Percentiles rank a stretch among this genome's conserved stretches.
Evolutionary conservation across 2,888 invertebrate species (phyloP).

Genomic region (Euzophera pinguis): DNA sequence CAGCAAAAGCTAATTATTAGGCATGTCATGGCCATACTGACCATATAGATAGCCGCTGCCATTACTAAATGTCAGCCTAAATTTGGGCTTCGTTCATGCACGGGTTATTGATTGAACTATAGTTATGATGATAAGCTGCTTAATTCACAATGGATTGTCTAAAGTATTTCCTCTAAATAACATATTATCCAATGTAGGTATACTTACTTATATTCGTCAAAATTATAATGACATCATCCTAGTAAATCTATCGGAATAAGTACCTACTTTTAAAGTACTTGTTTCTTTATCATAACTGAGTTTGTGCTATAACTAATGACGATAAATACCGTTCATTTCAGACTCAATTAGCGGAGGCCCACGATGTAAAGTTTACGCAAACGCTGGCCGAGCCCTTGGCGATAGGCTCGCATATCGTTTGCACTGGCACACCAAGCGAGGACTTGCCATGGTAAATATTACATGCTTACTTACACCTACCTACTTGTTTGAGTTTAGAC

Average conservation of each 20-base stretch:
- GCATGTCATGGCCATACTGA: background rate
- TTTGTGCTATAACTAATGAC: background rate
- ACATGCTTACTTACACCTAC: too few relatives aligned
- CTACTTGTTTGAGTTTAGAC: too few relatives aligned
- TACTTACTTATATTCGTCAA: background rate
- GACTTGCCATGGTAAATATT: slow-evolving; percentile 62
- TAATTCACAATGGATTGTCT: too few relatives aligned
- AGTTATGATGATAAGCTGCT: too few relatives aligned
- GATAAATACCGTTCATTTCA: slow-evolving; percentile 27
- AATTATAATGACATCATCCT: background rate
- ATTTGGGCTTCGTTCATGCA: background rate
- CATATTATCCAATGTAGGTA: background rate
- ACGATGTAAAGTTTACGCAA: slow-evolving; percentile 63
- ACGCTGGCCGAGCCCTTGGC: slow-evolving; percentile 50
- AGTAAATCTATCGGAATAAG: background rate
- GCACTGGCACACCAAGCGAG: slow-evolving; percentile 64
- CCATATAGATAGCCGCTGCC: background rate
- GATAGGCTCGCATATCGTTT: slow-evolving; percentile 62
- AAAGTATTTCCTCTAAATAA: background rate
- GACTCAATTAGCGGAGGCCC: slow-evolving; percentile 63
- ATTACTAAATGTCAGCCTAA: background rate
- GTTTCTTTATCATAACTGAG: too few relatives aligned
- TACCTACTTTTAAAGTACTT: too few relatives aligned
- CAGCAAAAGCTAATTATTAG: too few relatives aligned
- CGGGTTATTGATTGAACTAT: background rate